These are phyloP conservation scores for Exaiptasia diaphana DNA, from an alignment of 64 coral and sea anemone genomes.

Conservation along the genomic window DNA sequence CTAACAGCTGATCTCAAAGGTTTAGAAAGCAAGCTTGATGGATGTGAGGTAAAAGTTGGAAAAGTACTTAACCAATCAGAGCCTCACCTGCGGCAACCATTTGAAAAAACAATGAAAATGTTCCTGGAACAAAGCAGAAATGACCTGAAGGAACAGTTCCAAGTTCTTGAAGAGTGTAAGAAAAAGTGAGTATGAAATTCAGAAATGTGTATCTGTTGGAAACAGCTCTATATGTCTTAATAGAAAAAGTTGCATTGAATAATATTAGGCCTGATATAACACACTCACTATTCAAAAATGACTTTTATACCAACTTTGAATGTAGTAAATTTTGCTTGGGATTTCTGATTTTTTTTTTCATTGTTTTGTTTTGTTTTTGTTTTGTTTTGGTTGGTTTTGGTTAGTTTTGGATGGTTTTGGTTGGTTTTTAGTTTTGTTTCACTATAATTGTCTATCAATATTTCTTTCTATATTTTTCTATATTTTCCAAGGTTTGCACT, in stretches of 20 bases:
- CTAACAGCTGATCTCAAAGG: conserved; percentile 53
- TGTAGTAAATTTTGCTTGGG: no score
- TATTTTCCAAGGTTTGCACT: conserved; percentile 43
- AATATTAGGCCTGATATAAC: no score
- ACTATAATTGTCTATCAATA: neutral
- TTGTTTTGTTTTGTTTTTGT: no score
- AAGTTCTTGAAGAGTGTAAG: conserved; percentile 67
- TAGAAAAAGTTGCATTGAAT: no score
- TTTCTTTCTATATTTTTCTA: neutral
- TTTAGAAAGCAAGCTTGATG: conserved; percentile 47
- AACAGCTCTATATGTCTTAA: no score
- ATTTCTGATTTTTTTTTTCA: no score
- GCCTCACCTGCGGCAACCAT: conserved; percentile 33
- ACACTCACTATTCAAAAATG: no score
- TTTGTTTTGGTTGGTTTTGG: neutral
- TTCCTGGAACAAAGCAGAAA: conserved; percentile 69
- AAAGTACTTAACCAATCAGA: conserved; percentile 63
- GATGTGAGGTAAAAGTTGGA: conserved; percentile 60
- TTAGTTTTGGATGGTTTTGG: neutral
- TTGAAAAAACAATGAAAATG: conserved; percentile 58
- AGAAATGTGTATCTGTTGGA: no score
- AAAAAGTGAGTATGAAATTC: conserved; percentile 53
- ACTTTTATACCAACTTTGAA: no score
- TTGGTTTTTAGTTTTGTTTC: neutral
- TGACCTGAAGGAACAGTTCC: conserved; percentile 67